These are phyloP conservation scores for Exocentrus adspersus DNA, from an alignment of 2,888 invertebrate genomes.

Conservation along the genomic window DNA sequence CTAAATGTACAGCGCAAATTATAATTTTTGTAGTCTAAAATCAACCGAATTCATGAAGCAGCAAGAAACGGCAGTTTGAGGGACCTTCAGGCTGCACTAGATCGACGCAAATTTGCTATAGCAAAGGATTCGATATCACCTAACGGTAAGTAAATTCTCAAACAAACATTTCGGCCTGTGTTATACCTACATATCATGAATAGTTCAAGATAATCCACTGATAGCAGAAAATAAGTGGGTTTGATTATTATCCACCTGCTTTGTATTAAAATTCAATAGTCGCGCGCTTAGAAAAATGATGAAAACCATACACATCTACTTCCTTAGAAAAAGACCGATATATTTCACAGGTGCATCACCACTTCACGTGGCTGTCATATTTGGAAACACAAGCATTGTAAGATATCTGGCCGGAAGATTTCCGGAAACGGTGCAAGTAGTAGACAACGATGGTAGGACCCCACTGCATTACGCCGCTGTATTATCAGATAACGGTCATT, in stretches of 20 bases:
- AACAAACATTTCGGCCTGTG: no score
- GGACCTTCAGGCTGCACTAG: slow-evolving; percentile 85
- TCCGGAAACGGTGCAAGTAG: slow-evolving; percentile 83
- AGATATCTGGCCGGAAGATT: slow-evolving; percentile 81
- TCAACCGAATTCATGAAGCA: slow-evolving; percentile 86
- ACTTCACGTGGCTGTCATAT: slow-evolving; percentile 85
- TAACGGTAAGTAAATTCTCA: slow-evolving; percentile 60
- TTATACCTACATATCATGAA: no score
- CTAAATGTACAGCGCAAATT: no score
- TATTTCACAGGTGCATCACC: slow-evolving; percentile 76
- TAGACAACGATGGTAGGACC: slow-evolving; percentile 83
- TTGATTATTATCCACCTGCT: no score
- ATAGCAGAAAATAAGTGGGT: no score
- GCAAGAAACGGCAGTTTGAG: slow-evolving; percentile 85
- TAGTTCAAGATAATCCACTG: no score
- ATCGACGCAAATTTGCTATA: slow-evolving; percentile 90
- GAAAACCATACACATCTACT: no score
- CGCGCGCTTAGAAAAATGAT: no score
- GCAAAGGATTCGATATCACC: slow-evolving; percentile 87
- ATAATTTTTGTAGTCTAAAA: slow-evolving; percentile 76
- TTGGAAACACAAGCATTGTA: slow-evolving; percentile 83
- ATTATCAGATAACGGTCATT: slow-evolving; percentile 86
- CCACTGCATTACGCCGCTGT: slow-evolving; percentile 89
- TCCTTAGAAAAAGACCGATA: background rate
- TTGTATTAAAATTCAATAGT: no score